Evolutionary conservation across 2,113 vertebrate species (phyloP), one percentile per base, ranked within the genome.

Genomic region (Tachysurus vachellii): DNA sequence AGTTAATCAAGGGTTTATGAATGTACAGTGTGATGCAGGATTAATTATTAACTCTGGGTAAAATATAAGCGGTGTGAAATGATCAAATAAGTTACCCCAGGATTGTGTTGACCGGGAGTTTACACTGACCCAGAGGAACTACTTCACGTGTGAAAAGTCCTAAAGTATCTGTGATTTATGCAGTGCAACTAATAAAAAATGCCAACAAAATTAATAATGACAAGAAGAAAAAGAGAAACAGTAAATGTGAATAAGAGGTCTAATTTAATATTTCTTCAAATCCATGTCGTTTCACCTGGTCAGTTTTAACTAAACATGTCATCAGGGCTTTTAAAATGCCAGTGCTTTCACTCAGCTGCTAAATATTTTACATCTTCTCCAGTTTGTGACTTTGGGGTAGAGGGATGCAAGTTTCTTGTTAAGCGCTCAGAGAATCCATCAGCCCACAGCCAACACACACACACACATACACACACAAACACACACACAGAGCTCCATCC

Each of bases 331-430:
- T 92, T 94, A 93, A 94, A 94, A 92, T 84, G 86, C 86, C 88
- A 83, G 91, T 90, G 91, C 92, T 88, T 90, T 93, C 91, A 93
- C 80, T 83, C 61, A 64, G 86, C 91, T 94, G 93, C 93, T 95
- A 93, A 95, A 94, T 95, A 94, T 95, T 95, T 94, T 91, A 94
- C 93, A 91, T 91, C 91, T 90, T 93, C 93, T 93, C 94, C 93
- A 93, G 91, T 92, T 91, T 92, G 93, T 80, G 61, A 85, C 73
- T 54, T 44, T 54, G 56, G 80, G 80, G 68, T 81, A n/a, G 54
- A 87, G 81, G 83, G 57, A 81, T 68, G 57, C 70, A 86, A 53
- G 83, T 90, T 80, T 88, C 66, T 54, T 86, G 85, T 87, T 64
- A 89, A 90, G 89, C 71, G 86, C 84, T 80, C 28, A 76, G 84